phyloP scores from a whole-genome alignment of 1,140 invertebrate species.

The Orius laevigatus region DNA sequence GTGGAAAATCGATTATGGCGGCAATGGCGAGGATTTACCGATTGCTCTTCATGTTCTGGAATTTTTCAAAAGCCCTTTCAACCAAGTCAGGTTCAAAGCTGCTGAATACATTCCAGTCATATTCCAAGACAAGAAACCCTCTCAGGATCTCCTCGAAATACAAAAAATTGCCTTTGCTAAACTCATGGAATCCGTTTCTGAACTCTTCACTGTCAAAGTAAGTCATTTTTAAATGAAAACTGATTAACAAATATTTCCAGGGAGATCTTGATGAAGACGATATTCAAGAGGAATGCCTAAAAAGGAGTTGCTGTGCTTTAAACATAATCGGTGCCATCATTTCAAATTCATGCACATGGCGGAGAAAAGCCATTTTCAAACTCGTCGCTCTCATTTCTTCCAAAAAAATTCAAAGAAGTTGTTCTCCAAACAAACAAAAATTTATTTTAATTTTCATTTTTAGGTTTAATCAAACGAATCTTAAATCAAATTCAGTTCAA shows the following conservation, averaged over 20 bases:
- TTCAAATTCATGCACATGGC: not conserved
- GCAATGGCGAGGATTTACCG: too few species aligned
- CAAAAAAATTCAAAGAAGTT: not conserved
- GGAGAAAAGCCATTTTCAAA: constrained; percentile 4
- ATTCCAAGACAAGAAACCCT: not conserved
- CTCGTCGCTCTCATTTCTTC: not conserved
- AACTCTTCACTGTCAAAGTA: constrained; percentile 2
- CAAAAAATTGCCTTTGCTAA: not conserved
- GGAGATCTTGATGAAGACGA: not conserved
- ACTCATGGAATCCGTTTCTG: not conserved
- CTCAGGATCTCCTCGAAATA: not conserved
- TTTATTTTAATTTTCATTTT: too few species aligned
- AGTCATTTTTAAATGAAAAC: not conserved
- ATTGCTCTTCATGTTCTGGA: not conserved
- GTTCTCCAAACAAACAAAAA: too few species aligned
- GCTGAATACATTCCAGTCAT: constrained; percentile 4
- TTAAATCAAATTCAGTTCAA: too few species aligned
- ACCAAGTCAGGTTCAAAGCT: not conserved
- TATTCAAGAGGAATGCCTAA: not conserved
- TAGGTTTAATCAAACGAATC: too few species aligned
- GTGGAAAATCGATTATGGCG: too few species aligned
- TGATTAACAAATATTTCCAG: not conserved
- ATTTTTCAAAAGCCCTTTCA: constrained; percentile 2
- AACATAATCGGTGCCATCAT: not conserved
- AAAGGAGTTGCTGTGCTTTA: constrained; percentile 2